phyloP scores from a whole-genome alignment of 2,113 vertebrate genomes.

The Meriones unguiculatus region DNA sequence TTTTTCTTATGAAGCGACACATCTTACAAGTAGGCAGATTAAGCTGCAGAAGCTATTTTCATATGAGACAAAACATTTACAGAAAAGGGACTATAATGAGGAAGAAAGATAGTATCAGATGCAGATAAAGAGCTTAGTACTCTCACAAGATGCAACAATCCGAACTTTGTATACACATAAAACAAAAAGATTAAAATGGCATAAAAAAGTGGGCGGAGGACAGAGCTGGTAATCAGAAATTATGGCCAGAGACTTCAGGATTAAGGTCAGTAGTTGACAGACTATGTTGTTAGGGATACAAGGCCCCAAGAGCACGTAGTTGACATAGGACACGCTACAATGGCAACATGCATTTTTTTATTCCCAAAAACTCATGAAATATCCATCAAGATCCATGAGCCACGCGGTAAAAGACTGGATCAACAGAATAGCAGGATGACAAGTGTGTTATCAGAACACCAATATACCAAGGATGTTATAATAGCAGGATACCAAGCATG shows the following conservation, averaged over 20 bases:
- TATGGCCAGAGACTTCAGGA: not conserved
- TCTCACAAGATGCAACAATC: not conserved
- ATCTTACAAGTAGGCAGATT: not conserved
- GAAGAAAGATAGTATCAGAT: not conserved
- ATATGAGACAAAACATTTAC: slow-evolving; percentile 3
- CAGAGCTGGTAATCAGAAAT: not conserved
- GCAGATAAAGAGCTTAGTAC: not conserved
- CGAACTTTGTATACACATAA: not conserved
- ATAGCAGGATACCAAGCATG: not conserved
- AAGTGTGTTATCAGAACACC: not conserved
- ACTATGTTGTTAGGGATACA: not conserved
- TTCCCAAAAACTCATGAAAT: not conserved
- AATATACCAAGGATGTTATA: not conserved
- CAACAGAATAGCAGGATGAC: not conserved
- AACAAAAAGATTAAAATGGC: not conserved
- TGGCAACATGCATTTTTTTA: not conserved
- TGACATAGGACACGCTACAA: not conserved
- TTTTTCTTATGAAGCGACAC: no score
- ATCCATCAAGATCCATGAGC: not conserved
- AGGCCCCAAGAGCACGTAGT: not conserved
- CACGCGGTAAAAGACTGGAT: not conserved
- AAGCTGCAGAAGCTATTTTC: not conserved
- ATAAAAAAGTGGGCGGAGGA: not conserved
- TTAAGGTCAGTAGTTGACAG: not conserved
- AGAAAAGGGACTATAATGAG: not conserved